Evolutionary conservation across 2,888 invertebrate genomes (phyloP), one percentile per base, ranked within the genome.

Genomic region (Ormia ochracea): DNA sequence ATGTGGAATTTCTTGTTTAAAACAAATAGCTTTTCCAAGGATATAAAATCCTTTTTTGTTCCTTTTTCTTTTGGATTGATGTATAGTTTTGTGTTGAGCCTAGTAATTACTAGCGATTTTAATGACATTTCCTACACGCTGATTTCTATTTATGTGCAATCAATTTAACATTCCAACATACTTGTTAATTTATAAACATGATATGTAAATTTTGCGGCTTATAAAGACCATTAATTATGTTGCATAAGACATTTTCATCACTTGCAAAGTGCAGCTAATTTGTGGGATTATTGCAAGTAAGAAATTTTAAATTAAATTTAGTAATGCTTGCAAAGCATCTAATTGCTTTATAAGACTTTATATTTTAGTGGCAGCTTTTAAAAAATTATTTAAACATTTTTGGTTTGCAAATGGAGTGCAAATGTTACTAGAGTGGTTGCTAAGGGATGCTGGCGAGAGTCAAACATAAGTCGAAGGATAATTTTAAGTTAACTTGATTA

Each of bases 191-290:
- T 77, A 78, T 75, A 77, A 45, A 72, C 48, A 45, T 23, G 48
- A 43, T 43, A 82, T 82, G 82, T 69, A 81, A 77, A 82, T 82
- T 70, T 73, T 81, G 82, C 31, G 82, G 82, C 81, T 78, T 72
- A 36, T 61, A 65, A 78, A 68, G 54, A 76, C 74, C 78, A 82
- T 82, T 82, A 82, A 82, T 82, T 81, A 82, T 74, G 75, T 61
- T 63, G 21, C 54, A 33, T 61, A 36, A 61, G 17, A 54, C 61
- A 56, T 38, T 36, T 63, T 54, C 70, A 31, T 4, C 45, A 33
- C 41, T n/a, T 36, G 36, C 54, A 74, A 58, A 28, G 26, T 73
- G 45, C 28, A 28, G 54, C 52, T 63, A 72, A 72, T 72, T 63
- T 52, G 10, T 54, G 23, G 33, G 31, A 33, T 54, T 33, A 33